Conservation (phyloP, 1,140 invertebrate species). For the Sarcophaga peregrina region DNA sequence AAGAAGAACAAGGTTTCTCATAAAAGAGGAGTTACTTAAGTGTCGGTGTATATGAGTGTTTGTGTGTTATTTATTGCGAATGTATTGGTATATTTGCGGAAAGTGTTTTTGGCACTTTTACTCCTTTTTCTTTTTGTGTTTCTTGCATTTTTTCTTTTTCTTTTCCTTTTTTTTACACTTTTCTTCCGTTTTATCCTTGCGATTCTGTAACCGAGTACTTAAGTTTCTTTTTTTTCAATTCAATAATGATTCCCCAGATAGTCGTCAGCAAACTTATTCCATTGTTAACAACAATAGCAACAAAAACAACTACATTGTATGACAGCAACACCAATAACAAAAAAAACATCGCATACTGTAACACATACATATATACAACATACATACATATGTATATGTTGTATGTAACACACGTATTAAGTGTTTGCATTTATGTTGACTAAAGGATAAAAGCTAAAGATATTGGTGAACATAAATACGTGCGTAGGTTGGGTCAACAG, state of each 20-base stretch:
- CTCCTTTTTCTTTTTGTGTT: neutral
- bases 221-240: conserved; percentile 10
- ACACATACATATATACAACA: neutral
- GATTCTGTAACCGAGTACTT: conserved; percentile 14
- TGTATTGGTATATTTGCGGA: neutral
- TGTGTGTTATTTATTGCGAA: neutral
- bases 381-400: neutral
- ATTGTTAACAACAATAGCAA: neutral
- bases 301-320: neutral
- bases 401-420: conserved; percentile 5
- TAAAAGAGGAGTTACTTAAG: too few relatives aligned
- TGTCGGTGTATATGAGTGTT: too few relatives aligned
- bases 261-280: conserved; percentile 17
- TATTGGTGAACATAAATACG: neutral
- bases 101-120: conserved; percentile 9
- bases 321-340: too few relatives aligned
- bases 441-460: neutral
- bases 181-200: neutral
- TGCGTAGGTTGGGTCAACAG: too few relatives aligned
- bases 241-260: conserved; percentile 26
- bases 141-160: neutral
- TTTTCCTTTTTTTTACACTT: neutral
- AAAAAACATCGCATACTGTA: too few relatives aligned
- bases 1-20: too few relatives aligned
- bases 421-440: neutral